These are phyloP conservation scores for Dicyrtomina minuta DNA, from an alignment of 2,888 invertebrate species.

Conservation along the genomic window DNA sequence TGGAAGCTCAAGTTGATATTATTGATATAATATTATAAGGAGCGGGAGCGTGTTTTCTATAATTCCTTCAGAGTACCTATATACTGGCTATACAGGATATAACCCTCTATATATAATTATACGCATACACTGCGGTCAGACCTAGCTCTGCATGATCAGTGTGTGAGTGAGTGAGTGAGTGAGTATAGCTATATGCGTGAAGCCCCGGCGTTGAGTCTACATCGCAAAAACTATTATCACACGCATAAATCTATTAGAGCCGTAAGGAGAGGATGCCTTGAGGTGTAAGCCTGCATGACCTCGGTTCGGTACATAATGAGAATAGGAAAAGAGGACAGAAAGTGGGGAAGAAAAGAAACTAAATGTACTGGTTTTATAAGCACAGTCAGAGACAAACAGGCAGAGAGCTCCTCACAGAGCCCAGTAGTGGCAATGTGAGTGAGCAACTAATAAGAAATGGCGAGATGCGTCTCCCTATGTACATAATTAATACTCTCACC, in stretches of 20 bases:
- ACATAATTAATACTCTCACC: too few relatives aligned
- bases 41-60: too few relatives aligned
- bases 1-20: too few relatives aligned
- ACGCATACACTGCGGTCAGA: too few relatives aligned
- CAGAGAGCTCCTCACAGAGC: neutral
- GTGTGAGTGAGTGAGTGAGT: neutral
- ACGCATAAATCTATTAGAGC: conserved; percentile 22
- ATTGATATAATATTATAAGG: too few relatives aligned
- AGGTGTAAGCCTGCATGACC: conserved; percentile 18
- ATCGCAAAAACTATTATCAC: conserved; percentile 25
- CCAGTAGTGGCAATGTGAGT: neutral
- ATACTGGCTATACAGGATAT: too few relatives aligned
- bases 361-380: neutral
- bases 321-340: neutral
- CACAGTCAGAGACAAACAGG: neutral
- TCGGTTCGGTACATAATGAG: conserved; percentile 1
- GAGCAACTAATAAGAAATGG: too few relatives aligned
- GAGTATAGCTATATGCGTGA: neutral
- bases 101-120: too few relatives aligned
- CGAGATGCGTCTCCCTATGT: neutral
- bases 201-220: conserved; percentile 9
- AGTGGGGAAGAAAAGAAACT: neutral
- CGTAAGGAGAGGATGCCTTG: conserved; percentile 13
- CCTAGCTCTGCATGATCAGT: too few relatives aligned
- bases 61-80: neutral